Evolutionary conservation across 30 jellyfish, hydroid and myxozoan species (phyloP), one percentile per base, ranked within the genome.

Genomic region (Pelagia noctiluca): DNA sequence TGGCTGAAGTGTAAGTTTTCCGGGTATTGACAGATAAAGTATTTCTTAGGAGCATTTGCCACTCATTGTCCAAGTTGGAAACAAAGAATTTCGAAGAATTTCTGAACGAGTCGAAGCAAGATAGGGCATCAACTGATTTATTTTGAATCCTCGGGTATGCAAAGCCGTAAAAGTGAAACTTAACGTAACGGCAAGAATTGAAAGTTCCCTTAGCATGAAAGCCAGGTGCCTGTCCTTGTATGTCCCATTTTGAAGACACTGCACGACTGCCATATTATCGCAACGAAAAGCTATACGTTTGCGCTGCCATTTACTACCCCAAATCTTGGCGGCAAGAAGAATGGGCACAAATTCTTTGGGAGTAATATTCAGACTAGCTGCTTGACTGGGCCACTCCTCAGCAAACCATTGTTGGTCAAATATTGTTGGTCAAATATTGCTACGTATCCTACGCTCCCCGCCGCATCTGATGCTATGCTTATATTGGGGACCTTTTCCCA

Each of bases 211-310:
- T 53, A 65, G 28, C 50, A 65, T 18, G 53, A 2, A 28, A 53
- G 78, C 78, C 78, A 65, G 24, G 52, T 65, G 78, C 2, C 50
- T 50, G 33, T 65, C 78, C 52, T 38, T 28, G 33, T 30, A 26
- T 2, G 78, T 25, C 2, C 78, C 50, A 32, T 23, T 33, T 65
- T 13, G 31, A 11, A 65, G 21, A 28, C 78, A 65, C 21, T 65
- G 78, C 2, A 65, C 78, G 7, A 65, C 78, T 0, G 78, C 78
- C 61, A 65, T 65, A 33, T 65, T 25, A 28, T 65, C 78, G 52
- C 78, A 33, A 30, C 78, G 0, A 3, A 65, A 65, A 4, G 48
- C 78, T 0, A 65, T 32, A 33, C 50, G 78, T 65, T 24, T 26
- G 29, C 50, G 78, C 13, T 24, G 5, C 78, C 78, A 65, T 3